Conservation (phyloP, 2,888 invertebrate species). For the Molanna angustata region DNA sequence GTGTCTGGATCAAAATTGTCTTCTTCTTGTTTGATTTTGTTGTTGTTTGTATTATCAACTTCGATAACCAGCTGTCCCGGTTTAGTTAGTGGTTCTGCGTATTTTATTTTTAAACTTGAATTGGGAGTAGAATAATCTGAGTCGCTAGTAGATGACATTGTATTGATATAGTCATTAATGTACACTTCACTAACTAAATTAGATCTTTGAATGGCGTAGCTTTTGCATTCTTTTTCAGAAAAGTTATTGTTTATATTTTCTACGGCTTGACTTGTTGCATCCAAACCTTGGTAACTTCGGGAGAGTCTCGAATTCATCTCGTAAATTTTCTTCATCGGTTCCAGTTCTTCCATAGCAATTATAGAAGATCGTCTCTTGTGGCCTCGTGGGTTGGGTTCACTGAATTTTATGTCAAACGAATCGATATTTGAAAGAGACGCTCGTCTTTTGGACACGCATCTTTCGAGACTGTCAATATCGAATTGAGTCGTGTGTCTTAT, state of each 20-base stretch:
- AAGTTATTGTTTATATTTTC: slow-evolving; percentile 6
- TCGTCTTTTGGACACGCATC: slow-evolving; percentile 42
- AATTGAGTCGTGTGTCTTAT: slow-evolving; percentile 8
- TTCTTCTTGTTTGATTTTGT: slow-evolving; percentile 62
- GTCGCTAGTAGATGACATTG: slow-evolving; percentile 47
- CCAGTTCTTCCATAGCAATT: slow-evolving; percentile 38
- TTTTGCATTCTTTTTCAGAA: slow-evolving; percentile 12
- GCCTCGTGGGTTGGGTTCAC: slow-evolving; percentile 38
- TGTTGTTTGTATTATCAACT: slow-evolving; percentile 70
- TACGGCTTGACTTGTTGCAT: slow-evolving; percentile 12
- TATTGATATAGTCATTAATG: slow-evolving; percentile 57
- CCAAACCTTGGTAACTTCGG: slow-evolving; percentile 44
- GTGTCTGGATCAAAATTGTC: slow-evolving; percentile 85
- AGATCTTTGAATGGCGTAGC: slow-evolving; percentile 19
- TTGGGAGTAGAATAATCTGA: slow-evolving; percentile 51
- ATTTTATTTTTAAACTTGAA: slow-evolving; percentile 37
- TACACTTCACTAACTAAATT: slow-evolving; percentile 66
- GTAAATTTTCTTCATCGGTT: slow-evolving; percentile 38
- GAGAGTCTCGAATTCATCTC: slow-evolving; percentile 43
- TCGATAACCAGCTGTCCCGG: slow-evolving; percentile 80
- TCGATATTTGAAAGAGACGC: slow-evolving; percentile 45
- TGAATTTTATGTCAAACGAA: slow-evolving; percentile 44
- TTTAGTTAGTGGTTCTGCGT: slow-evolving; percentile 52
- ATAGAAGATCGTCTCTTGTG: slow-evolving; percentile 30
- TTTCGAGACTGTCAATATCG: slow-evolving; percentile 60